Percentiles rank a stretch among this genome's conserved stretches.
Evolutionary conservation across 2,797 vertebrate species (phyloP).

Genomic region (Gadopsis marmoratus): DNA sequence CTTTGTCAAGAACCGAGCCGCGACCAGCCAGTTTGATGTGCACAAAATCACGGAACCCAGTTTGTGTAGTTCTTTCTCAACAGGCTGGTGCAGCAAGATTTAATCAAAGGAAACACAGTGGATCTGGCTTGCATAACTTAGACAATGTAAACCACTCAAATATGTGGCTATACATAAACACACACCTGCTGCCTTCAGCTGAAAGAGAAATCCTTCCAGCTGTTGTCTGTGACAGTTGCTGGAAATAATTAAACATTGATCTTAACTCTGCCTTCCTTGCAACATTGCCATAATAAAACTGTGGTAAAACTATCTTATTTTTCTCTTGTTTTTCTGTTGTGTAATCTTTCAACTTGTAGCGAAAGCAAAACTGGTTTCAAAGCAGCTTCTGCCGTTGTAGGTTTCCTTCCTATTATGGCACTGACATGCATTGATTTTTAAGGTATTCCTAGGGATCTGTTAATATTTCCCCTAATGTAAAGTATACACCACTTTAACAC

Average conservation of each 20-base stretch:
- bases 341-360: conserved; percentile 1
- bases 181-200: conserved; percentile 2
- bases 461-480: conserved; percentile 15
- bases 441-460: conserved; percentile 14
- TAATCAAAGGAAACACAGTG: conserved; percentile 6
- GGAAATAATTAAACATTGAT: conserved; percentile 8
- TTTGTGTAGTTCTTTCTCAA: neutral
- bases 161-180: neutral
- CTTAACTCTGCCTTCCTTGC: neutral
- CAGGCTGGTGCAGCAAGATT: neutral
- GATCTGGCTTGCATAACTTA: neutral
- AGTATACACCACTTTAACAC: conserved; percentile 38
- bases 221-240: neutral
- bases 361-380: conserved; percentile 11
- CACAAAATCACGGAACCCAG: neutral
- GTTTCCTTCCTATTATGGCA: conserved; percentile 14
- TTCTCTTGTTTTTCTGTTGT: neutral
- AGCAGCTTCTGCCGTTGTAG: neutral
- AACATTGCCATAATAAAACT: neutral
- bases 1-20: neutral
- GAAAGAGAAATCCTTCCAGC: conserved; percentile 16
- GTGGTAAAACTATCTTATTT: neutral
- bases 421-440: conserved; percentile 5
- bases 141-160: conserved; percentile 7
- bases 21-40: neutral